A percentile compares a stretch with the other conserved stretches of the same genome.
Evolutionary conservation across 2,888 invertebrate genomes (phyloP).

Genomic region (Tortricodes alternella): DNA sequence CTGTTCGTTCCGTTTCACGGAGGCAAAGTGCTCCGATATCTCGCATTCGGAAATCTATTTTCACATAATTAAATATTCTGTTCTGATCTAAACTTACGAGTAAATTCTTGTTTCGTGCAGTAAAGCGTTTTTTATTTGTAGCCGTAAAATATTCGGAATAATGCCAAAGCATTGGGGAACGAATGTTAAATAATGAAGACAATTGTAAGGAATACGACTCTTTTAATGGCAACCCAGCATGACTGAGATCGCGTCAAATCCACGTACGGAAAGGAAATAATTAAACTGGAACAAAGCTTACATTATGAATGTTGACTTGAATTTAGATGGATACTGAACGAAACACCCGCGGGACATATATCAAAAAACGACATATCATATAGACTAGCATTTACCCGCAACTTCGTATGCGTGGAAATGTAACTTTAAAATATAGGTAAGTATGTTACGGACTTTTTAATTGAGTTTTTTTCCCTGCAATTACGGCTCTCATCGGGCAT

Average conservation of each 20-base stretch:
- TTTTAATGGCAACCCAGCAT: conserved; percentile 8
- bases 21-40: too few species aligned
- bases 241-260: neutral
- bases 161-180: neutral
- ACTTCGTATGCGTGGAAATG: too few species aligned
- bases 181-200: conserved; percentile 22
- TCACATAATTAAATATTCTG: too few species aligned
- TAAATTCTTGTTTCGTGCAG: neutral
- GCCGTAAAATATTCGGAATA: conserved; percentile 1
- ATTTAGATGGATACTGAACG: neutral
- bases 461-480: too few species aligned
- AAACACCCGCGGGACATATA: neutral
- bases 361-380: neutral
- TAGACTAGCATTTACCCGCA: too few species aligned
- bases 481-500: too few species aligned
- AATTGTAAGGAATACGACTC: conserved; percentile 9
- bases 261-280: neutral
- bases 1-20: too few species aligned
- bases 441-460: too few species aligned
- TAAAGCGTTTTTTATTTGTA: neutral
- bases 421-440: too few species aligned
- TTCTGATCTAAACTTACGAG: too few species aligned
- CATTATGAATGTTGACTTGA: too few species aligned
- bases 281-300: neutral
- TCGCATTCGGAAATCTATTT: too few species aligned